phyloP scores from a whole-genome alignment of 2,888 invertebrate genomes.

The Ellobium chinense region DNA sequence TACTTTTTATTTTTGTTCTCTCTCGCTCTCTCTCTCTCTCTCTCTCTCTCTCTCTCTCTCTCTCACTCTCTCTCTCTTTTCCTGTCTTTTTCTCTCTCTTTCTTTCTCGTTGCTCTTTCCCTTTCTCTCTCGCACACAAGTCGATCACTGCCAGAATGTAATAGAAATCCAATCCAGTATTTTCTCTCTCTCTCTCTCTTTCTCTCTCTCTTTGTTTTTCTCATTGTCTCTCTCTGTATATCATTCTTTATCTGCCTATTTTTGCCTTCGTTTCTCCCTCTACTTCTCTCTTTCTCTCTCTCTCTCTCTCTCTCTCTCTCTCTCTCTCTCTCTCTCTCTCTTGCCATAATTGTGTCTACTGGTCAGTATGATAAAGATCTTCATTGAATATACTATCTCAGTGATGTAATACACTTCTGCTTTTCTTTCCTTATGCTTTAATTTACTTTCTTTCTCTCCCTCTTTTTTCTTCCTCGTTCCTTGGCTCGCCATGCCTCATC shows the following conservation, averaged over 20 bases:
- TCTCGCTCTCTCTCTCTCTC: background rate
- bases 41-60: background rate
- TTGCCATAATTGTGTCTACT: constrained; percentile 1
- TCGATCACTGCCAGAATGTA: background rate
- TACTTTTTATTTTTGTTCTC: no score
- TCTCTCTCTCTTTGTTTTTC: background rate
- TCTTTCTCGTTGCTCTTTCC: background rate
- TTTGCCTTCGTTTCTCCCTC: background rate
- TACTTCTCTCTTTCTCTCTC: background rate
- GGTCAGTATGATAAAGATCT: no score
- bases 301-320: background rate
- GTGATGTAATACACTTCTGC: no score
- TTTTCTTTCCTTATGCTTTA: no score
- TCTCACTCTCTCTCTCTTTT: background rate
- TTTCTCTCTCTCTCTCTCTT: background rate
- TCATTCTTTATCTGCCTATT: background rate
- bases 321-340: constrained; percentile 19
- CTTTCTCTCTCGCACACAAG: background rate
- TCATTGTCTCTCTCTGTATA: background rate
- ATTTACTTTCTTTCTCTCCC: no score
- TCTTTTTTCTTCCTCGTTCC: no score
- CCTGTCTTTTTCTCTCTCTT: background rate
- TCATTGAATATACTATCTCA: no score
- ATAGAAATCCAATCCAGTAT: background rate
- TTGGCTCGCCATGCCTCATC: no score